These are phyloP conservation scores for Myiagra hebetior DNA, from an alignment of 2,113 vertebrate species.

Conservation along the genomic window DNA sequence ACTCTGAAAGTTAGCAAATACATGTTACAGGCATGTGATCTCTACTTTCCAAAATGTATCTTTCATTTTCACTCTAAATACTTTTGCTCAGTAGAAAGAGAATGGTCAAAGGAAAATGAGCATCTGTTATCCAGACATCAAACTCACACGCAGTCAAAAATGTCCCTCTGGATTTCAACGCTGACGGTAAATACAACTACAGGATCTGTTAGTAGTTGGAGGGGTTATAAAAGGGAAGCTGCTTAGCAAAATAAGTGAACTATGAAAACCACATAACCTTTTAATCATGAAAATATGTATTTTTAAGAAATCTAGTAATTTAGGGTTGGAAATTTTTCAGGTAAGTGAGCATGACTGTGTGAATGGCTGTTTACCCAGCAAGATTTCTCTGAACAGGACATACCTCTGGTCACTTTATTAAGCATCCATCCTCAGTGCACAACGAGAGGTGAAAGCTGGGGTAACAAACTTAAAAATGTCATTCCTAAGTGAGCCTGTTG, in stretches of 20 bases:
- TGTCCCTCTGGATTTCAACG: background rate
- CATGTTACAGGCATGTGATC: background rate
- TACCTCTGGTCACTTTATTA: background rate
- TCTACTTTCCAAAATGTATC: background rate
- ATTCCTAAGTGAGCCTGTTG: background rate
- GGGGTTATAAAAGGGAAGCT: background rate
- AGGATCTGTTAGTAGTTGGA: background rate
- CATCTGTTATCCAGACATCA: constrained; percentile 37
- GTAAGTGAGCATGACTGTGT: background rate
- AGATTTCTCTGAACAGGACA: background rate
- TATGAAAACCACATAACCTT: background rate
- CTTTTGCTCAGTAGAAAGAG: background rate
- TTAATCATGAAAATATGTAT: background rate
- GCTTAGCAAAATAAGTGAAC: background rate
- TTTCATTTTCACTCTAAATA: background rate
- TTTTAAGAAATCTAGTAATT: background rate
- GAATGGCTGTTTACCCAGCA: background rate
- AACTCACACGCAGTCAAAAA: background rate
- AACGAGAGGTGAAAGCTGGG: background rate
- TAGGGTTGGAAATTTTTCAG: background rate
- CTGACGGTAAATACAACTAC: background rate
- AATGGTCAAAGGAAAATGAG: background rate
- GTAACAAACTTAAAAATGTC: background rate
- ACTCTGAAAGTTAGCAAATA: background rate
- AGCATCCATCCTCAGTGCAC: background rate